These are phyloP conservation scores for Pachycephala philippinensis DNA, from an alignment of 2,113 vertebrate genomes.

Conservation along the genomic window DNA sequence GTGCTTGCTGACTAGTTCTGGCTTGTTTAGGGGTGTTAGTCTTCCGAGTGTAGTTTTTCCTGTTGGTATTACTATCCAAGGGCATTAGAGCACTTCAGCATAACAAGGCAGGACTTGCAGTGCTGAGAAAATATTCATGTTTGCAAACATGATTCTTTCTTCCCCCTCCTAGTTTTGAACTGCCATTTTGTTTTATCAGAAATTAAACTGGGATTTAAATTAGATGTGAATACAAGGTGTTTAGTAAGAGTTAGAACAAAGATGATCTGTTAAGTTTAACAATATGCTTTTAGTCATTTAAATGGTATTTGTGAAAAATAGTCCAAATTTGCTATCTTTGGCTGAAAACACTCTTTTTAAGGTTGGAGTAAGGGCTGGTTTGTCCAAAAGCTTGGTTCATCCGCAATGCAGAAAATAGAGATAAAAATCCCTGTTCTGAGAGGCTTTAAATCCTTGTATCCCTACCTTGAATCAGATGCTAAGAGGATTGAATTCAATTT, in stretches of 20 bases:
- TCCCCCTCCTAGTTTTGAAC: neutral
- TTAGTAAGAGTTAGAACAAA: neutral
- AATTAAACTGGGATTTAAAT: constrained; percentile 8
- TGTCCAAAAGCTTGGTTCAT: neutral
- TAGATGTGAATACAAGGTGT: neutral
- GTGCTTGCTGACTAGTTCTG: neutral
- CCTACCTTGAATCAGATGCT: neutral
- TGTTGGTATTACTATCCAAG: neutral
- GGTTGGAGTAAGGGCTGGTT: neutral
- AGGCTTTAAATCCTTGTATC: neutral
- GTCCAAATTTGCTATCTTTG: neutral
- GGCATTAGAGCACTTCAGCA: neutral
- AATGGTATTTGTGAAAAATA: neutral
- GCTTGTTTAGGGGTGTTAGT: neutral
- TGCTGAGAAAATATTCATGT: neutral
- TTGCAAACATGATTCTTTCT: neutral
- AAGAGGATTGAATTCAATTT: neutral
- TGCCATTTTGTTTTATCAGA: constrained; percentile 23
- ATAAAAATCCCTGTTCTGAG: neutral
- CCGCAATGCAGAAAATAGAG: neutral
- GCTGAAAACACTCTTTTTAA: neutral
- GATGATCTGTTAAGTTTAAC: neutral
- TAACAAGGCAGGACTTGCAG: neutral
- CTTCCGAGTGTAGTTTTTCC: neutral
- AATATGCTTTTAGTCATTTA: neutral